These are phyloP conservation scores for Brachyhypopomus gauderio DNA, from an alignment of 2,113 vertebrate genomes.

Conservation along the genomic window DNA sequence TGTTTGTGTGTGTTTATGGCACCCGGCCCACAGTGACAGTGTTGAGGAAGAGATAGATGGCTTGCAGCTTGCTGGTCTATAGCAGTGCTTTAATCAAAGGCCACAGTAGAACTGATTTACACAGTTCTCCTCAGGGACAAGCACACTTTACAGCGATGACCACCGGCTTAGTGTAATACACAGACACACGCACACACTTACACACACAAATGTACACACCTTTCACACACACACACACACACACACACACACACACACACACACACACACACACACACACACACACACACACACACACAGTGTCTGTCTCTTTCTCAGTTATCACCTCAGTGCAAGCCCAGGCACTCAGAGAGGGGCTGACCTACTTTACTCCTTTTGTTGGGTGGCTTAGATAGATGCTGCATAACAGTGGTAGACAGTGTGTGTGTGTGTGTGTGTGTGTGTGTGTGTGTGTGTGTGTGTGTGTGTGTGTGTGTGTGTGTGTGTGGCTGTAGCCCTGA, in stretches of 20 bases:
- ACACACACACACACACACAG: constrained; percentile 22
- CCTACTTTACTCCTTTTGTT: constrained; percentile 48
- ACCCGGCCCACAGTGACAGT: neutral
- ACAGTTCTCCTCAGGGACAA: constrained; percentile 26
- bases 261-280: constrained; percentile 25
- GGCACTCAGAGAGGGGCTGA: constrained; percentile 43
- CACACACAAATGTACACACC: constrained; percentile 47
- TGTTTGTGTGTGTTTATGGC: constrained; percentile 40
- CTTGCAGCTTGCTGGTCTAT: constrained; percentile 15
- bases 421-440: constrained; percentile 12
- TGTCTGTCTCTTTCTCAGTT: constrained; percentile 29
- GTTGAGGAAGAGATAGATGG: constrained; percentile 36
- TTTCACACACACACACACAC: constrained; percentile 43
- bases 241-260: constrained; percentile 28
- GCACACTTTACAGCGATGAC: constrained; percentile 51
- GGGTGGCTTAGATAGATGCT: constrained; percentile 52
- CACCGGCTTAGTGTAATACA: constrained; percentile 29
- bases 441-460: constrained; percentile 29
- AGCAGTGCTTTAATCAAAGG: constrained; percentile 40
- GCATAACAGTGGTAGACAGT: constrained; percentile 18
- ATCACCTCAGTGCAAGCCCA: constrained; percentile 42
- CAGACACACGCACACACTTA: constrained; percentile 5
- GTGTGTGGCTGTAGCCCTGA: constrained; percentile 6
- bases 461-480: constrained; percentile 18
- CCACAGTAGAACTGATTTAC: constrained; percentile 39